A percentile compares a stretch with the other conserved stretches of the same genome.
These are phyloP conservation scores for Champsocephalus esox DNA, from an alignment of 2,797 vertebrate species.

Conservation along the genomic window DNA sequence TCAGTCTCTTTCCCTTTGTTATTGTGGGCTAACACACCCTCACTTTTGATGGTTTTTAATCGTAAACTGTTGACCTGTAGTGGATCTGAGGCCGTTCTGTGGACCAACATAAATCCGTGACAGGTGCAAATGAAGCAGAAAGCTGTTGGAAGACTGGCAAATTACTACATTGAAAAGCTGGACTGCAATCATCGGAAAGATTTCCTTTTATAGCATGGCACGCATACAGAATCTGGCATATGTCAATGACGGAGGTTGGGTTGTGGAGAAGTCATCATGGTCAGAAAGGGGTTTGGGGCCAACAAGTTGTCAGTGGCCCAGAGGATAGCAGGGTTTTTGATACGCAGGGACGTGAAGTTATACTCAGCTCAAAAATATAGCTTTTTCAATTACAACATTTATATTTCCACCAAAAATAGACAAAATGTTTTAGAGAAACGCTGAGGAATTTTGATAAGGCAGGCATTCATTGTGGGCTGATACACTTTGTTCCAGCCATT, in stretches of 20 bases:
- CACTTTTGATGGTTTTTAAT: slow-evolving; percentile 29
- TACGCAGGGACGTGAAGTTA: slow-evolving; percentile 68
- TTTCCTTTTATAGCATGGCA: slow-evolving; percentile 75
- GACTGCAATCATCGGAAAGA: slow-evolving; percentile 59
- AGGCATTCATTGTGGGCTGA: slow-evolving; percentile 41
- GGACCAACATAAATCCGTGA: slow-evolving; percentile 44
- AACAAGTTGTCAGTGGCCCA: slow-evolving; percentile 63
- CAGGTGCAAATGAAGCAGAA: slow-evolving; percentile 73
- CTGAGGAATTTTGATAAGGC: slow-evolving; percentile 61
- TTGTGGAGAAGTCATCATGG: slow-evolving; percentile 68
- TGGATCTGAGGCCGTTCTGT: slow-evolving; percentile 37
- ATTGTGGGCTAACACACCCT: slow-evolving; percentile 31
- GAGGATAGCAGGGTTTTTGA: slow-evolving; percentile 59
- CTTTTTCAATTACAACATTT: slow-evolving; percentile 65
- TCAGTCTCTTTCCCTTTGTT: slow-evolving; percentile 24
- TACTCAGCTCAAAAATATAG: slow-evolving; percentile 52
- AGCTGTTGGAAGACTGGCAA: slow-evolving; percentile 39
- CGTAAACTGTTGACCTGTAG: slow-evolving; percentile 52
- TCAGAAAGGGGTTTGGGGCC: slow-evolving; percentile 53
- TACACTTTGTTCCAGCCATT: slow-evolving; percentile 42
- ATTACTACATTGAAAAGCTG: slow-evolving; percentile 46
- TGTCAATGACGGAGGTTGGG: slow-evolving; percentile 56
- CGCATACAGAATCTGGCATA: slow-evolving; percentile 62
- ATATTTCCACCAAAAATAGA: slow-evolving; percentile 70
- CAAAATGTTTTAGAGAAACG: slow-evolving; percentile 51